Conservation (phyloP, 2,888 invertebrate genomes). For the Pherbina coryleti region DNA sequence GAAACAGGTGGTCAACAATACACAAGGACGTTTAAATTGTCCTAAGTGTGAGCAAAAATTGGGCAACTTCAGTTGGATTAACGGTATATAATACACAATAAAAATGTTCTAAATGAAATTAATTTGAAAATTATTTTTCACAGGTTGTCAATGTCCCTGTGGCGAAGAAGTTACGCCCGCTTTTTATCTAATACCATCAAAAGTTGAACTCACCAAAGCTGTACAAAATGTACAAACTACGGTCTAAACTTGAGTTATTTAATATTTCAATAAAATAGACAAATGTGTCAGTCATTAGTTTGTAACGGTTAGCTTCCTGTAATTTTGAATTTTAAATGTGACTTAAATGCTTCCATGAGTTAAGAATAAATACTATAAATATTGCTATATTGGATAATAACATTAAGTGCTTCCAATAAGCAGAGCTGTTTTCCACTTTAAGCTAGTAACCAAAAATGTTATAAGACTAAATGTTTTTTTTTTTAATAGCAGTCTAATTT, state of each 20-base stretch:
- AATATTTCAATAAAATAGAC: background rate
- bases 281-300: background rate
- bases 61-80: slow-evolving; percentile 92
- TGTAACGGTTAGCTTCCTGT: slow-evolving; percentile 1
- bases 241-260: slow-evolving; percentile 69
- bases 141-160: slow-evolving; percentile 90
- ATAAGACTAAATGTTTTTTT: too few relatives aligned
- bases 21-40: slow-evolving; percentile 87
- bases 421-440: too few relatives aligned
- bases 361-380: background rate
- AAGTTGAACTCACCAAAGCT: slow-evolving; percentile 90
- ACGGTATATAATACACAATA: slow-evolving; percentile 72
- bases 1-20: slow-evolving; percentile 75
- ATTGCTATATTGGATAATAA: too few relatives aligned
- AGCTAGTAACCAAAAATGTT: too few relatives aligned
- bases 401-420: too few relatives aligned
- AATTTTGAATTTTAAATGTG: slow-evolving; percentile 14
- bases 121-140: slow-evolving; percentile 38
- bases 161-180: slow-evolving; percentile 91
- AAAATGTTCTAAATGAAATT: background rate
- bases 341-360: slow-evolving; percentile 28
- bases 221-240: slow-evolving; percentile 89
- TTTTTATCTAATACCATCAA: slow-evolving; percentile 91
- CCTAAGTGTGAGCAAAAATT: slow-evolving; percentile 88
- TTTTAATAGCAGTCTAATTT: too few relatives aligned